Evolutionary conservation across 2,888 invertebrate genomes (phyloP).

Genomic region (Linnaemya vulpina): DNA sequence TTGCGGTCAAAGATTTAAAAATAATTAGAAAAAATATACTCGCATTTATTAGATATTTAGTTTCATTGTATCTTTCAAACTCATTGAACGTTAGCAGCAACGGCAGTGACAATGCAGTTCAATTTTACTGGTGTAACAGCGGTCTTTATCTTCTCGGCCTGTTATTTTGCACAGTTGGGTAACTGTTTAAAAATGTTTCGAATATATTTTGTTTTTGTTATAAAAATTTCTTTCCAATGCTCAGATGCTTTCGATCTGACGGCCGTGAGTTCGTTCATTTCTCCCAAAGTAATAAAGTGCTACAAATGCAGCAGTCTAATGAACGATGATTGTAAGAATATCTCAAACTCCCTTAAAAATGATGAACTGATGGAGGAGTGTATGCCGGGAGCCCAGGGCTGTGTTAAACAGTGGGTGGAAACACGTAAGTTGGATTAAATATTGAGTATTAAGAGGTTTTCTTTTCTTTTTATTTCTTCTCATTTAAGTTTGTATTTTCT

Average conservation of each 20-base stretch:
- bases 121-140: not conserved
- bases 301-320: slow-evolving; percentile 25
- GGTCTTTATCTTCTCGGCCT: not conserved
- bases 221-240: not conserved
- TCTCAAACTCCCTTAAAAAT: not conserved
- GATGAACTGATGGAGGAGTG: slow-evolving; percentile 1
- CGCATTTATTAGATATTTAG: not conserved
- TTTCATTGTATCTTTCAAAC: slow-evolving; percentile 7
- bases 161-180: not conserved
- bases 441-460: not conserved
- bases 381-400: slow-evolving; percentile 7
- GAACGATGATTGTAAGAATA: slow-evolving; percentile 23
- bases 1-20: not conserved
- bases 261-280: not conserved
- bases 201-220: slow-evolving; percentile 1
- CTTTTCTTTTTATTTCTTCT: not conserved
- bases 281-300: not conserved
- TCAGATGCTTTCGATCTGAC: slow-evolving; percentile 17
- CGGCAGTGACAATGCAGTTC: not conserved
- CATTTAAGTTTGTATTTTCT: not conserved
- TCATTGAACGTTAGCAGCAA: not conserved
- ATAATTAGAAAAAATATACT: not conserved
- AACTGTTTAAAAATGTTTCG: not conserved
- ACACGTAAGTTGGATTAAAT: not conserved
- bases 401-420: slow-evolving; percentile 27